Base-by-base conservation (phyloP, 2,113 vertebrate species). In the Eptesicus fuscus region DNA sequence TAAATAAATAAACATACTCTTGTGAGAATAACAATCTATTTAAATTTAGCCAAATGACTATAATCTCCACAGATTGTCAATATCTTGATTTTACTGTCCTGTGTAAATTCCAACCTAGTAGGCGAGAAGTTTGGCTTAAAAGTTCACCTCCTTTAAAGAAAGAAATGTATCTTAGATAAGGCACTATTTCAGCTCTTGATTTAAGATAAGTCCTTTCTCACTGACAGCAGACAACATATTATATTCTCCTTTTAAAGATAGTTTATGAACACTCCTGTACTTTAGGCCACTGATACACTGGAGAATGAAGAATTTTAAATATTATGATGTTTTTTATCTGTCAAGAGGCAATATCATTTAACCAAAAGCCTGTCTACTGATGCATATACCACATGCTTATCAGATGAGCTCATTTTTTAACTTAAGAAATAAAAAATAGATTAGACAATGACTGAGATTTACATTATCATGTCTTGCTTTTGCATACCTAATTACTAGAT, bases 261-360 rank as follows among this genome's bases (percentile, higher is more conserved):
- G 2, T 95, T 35, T 74, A 49, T 88, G 71, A 95, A 93, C 69
- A 93, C 0, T 56, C 25, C 9, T 95, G 5, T 56, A 56, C 35
- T 63, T 86, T 44, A 82, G 80, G 53, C 8, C 32, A 94, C 32
- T 0, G 0, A 85, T 56, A 56, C 0, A 92, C 59, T 82, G 42
- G 40, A 83, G 70, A 65, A 82, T 74, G 73, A 85, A 61, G 67
- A 20, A 23, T 77, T 96, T 96, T 97, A 40, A 44, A 95, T 40
- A 77, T 11, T 63, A 42, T 90, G 61, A 77, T 90, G 23, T 30
- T 74, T 56, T 53, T 18, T 18, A 94, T 95, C 78, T 95, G 32
- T 92, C 63, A 63, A 53, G 25, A 95, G 80, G 56, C 56, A 96
- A 8, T 17, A 37, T 63, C 35, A 83, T 35, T 92, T 51, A 95